Evolutionary conservation across 2,888 invertebrate species (phyloP), one percentile per base, ranked within the genome.

Genomic region (Melanchra persicariae): DNA sequence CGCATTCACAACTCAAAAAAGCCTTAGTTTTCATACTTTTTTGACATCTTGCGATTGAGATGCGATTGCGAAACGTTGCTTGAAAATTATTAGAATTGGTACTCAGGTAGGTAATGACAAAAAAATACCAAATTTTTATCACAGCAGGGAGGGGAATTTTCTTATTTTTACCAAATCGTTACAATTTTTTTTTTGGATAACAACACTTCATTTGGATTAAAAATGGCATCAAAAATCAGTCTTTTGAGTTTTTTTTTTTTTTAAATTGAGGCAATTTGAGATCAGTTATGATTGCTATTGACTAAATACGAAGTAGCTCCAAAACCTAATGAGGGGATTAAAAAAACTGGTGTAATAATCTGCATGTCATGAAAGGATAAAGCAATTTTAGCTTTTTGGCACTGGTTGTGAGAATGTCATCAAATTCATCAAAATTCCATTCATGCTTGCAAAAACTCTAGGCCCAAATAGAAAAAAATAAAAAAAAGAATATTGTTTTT

Each of bases 161-260:
- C 82, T 70, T 73, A 82, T 80, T 82, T 85, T 82, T 80, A 86
- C 85, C 63, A 69, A 74, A 68, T 74, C 66, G 22, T 61, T 70
- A 45, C 51, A n/a, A n/a, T 47, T 40, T 67, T 57, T 72, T 73
- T 74, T 45, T 52, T 62, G 82, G 47, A 74, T 61, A 62, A 73
- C 55, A 75, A 78, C 54, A 73, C 74, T 79, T 83, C 40, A 24
- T 76, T 85, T 81, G 72, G 75, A 75, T 67, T 47, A 73, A 74
- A 80, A 87, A 86, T 87, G 88, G 86, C 86, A 84, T 82, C 72
- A 69, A 86, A 79, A 82, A 85, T 88, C 88, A 88, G 88, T 88
- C 88, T 88, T 88, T 85, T 82, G 75, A 49, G 82, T 69, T 64
- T 49, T 70, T 77, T 66, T 74, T n/a, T n/a, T 64, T 73, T 72